Conservation (phyloP, 1,140 invertebrate species). For the Eueides isabella region DNA sequence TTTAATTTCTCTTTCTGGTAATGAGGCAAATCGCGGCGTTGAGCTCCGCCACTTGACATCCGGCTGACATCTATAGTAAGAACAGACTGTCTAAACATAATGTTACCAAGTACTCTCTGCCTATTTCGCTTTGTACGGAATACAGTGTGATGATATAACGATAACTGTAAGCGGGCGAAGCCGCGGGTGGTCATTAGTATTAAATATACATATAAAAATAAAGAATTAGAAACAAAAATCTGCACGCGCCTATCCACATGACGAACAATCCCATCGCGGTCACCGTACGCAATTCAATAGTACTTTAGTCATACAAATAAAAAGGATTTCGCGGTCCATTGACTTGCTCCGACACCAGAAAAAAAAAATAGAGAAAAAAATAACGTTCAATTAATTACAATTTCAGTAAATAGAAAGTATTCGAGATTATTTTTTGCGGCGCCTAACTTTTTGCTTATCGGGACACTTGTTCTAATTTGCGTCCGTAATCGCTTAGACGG, state of each 20-base stretch:
- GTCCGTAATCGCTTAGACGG: slow-evolving; percentile 1
- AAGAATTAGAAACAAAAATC: background rate
- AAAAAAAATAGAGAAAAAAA: background rate
- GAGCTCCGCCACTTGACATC: too few relatives aligned
- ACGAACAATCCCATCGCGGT: slow-evolving; percentile 11
- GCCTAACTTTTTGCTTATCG: slow-evolving; percentile 2
- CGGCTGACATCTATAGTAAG: too few relatives aligned
- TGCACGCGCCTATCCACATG: background rate
- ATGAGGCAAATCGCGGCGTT: too few relatives aligned
- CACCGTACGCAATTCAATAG: slow-evolving; percentile 30
- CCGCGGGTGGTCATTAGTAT: too few relatives aligned
- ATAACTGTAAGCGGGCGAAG: too few relatives aligned
- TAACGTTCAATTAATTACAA: background rate
- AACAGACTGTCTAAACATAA: too few relatives aligned
- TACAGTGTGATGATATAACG: too few relatives aligned
- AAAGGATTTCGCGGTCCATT: slow-evolving; percentile 48
- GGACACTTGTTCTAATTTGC: slow-evolving; percentile 16
- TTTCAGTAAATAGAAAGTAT: slow-evolving; percentile 2
- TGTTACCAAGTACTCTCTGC: too few relatives aligned
- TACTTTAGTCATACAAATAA: slow-evolving; percentile 55
- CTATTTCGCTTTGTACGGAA: too few relatives aligned
- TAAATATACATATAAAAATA: too few relatives aligned
- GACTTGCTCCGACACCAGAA: too few relatives aligned
- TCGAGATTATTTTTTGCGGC: background rate
- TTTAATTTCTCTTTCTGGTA: too few relatives aligned